phyloP scores from a whole-genome alignment of 2,888 invertebrate genomes.

The Nemurella pictetii region DNA sequence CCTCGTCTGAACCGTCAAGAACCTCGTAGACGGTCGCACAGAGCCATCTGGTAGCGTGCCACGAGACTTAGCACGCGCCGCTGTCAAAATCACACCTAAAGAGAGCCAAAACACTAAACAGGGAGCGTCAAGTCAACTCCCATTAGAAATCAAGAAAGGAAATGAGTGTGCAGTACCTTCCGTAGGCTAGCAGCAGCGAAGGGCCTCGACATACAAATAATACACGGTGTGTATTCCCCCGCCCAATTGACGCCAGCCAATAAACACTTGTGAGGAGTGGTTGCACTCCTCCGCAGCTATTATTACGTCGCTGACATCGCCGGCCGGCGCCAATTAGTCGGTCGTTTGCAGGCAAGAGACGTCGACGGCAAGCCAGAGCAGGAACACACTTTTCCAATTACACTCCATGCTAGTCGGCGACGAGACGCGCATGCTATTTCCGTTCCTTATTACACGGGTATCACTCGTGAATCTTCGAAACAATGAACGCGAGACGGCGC shows the following conservation, averaged over 20 bases:
- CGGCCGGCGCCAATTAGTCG: slow-evolving; percentile 22
- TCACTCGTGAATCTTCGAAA: not conserved
- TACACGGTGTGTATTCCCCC: too few relatives aligned
- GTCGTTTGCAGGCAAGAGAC: slow-evolving; percentile 35
- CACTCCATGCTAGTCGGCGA: not conserved
- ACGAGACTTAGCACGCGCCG: too few relatives aligned
- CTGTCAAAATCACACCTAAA: too few relatives aligned
- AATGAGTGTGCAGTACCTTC: too few relatives aligned
- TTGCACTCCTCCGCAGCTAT: not conserved
- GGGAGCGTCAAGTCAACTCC: too few relatives aligned
- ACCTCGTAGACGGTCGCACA: too few relatives aligned
- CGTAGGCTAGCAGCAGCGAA: too few relatives aligned
- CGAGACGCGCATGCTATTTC: not conserved
- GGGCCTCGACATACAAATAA: too few relatives aligned
- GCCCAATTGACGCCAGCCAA: slow-evolving; percentile 17
- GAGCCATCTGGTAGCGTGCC: too few relatives aligned
- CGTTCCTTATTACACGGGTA: slow-evolving; percentile 1
- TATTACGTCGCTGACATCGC: slow-evolving; percentile 8
- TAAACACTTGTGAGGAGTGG: slow-evolving; percentile 7
- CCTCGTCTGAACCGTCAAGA: too few relatives aligned
- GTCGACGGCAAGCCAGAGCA: not conserved
- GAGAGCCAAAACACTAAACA: too few relatives aligned
- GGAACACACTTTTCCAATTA: slow-evolving; percentile 26
- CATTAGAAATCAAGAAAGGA: too few relatives aligned
- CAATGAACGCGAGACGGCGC: not conserved